Base-by-base conservation (phyloP, 1,140 invertebrate species). In the Acromyrmex charruanus region DNA sequence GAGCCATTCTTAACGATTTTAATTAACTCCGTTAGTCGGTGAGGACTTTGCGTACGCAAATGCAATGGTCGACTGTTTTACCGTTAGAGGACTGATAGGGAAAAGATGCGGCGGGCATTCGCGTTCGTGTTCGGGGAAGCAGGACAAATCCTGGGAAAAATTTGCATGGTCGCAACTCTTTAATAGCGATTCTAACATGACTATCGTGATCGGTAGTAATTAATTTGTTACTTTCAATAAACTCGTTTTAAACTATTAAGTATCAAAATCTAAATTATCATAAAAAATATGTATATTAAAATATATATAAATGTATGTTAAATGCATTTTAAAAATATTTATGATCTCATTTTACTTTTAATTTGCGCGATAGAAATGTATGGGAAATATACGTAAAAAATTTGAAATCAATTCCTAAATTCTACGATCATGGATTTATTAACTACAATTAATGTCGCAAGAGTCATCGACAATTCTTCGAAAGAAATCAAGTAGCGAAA, bases 21-120 rank as follows among this genome's bases (percentile, higher is more conserved):
- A 91, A 91, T 91, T 91, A 91, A 91, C 91, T 91, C 91, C 91
- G 91, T 91, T 91, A 90, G 86, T 49, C 89, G 53, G 55, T 55
- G 72, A 77, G 81, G 65, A 72, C 63, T 87, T 88, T 88, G 35
- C 66, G 77, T 90, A 91, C 89, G 89, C 89, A 91, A 91, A 91
- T 91, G 77, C 82, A 88, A 75, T 63, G 66, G 75, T 72, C n/a
- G 79, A 77, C 49, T 44, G 58, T 44, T 86, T 87, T 87, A 91
- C 90, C 90, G 90, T 92, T 92, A 92, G 87, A 91, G 63, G 21
- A 51, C 77, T 72, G 88, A 90, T 89, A 90, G 88, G 82, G 88
- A 85, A 80, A 87, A 87, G 85, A 80, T 49, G 88, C 71, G 84
- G 75, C 71, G 84, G 80, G 63, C 88, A 82, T 86, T 86, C 87